Evolutionary conservation across 2,888 invertebrate genomes (phyloP).

Genomic region (Acleris sparsana): DNA sequence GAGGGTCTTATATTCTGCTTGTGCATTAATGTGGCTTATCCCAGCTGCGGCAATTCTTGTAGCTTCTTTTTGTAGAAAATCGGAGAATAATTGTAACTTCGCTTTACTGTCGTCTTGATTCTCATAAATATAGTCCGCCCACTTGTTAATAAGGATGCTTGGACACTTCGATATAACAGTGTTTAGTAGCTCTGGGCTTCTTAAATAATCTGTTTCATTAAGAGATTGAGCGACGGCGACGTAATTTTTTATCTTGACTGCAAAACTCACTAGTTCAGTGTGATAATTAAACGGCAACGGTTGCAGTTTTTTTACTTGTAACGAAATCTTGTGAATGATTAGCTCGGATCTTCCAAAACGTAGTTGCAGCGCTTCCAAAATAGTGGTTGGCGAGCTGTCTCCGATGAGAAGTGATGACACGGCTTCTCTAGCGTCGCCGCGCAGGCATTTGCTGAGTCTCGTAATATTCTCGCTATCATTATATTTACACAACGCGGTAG

Average conservation of each 20-base stretch:
- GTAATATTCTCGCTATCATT: not conserved
- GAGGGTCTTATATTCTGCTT: not conserved
- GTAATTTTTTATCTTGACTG: not conserved
- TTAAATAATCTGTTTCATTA: conserved; percentile 9
- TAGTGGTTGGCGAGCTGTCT: not conserved
- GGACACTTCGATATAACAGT: not conserved
- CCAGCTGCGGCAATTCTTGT: conserved; percentile 10
- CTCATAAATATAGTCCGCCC: conserved; percentile 10
- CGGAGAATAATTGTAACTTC: conserved; percentile 5
- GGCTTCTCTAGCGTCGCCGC: not conserved
- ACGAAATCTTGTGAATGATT: not conserved
- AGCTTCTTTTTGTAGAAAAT: conserved; percentile 7
- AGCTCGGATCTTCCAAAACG: conserved; percentile 10
- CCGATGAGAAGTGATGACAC: not conserved
- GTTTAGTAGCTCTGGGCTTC: conserved; percentile 13
- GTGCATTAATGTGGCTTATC: not conserved
- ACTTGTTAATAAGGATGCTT: not conserved
- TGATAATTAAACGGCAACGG: conserved; percentile 6
- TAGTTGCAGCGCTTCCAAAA: conserved; percentile 6
- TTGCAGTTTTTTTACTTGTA: conserved; percentile 5
- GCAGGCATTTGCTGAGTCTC: not conserved
- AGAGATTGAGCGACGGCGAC: conserved; percentile 10
- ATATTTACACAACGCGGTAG: not conserved
- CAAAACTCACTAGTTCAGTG: conserved; percentile 1
- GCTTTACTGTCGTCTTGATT: conserved; percentile 2